Evolutionary conservation across 2,797 vertebrate species (phyloP).

Genomic region (Pachyuromys duprasi): DNA sequence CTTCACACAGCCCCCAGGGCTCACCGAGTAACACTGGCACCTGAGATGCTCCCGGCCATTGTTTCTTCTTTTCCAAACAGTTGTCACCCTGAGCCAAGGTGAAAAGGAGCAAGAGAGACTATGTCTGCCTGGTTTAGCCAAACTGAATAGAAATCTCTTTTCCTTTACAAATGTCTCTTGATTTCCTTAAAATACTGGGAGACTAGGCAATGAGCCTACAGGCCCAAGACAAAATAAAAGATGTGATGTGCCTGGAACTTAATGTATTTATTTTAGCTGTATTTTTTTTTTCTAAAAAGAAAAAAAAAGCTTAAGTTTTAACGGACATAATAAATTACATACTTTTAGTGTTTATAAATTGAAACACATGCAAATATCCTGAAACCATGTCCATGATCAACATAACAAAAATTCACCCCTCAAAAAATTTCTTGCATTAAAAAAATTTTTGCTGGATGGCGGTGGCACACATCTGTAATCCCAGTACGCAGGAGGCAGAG

Average conservation of each 20-base stretch:
- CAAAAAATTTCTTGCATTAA: neutral
- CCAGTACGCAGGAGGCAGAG: neutral
- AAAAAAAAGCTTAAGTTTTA: neutral
- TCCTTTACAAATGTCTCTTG: neutral
- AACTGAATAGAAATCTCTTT: neutral
- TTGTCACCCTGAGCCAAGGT: neutral
- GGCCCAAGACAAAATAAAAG: neutral
- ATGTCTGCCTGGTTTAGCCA: neutral
- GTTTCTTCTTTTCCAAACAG: neutral
- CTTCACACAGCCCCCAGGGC: too few species aligned
- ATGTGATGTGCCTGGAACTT: neutral
- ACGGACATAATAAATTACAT: neutral
- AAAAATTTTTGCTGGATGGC: neutral
- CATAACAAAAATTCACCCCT: neutral
- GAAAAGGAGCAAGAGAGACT: neutral
- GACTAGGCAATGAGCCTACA: neutral
- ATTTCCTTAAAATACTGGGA: neutral
- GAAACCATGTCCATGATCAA: neutral
- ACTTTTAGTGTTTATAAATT: neutral
- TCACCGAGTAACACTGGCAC: neutral
- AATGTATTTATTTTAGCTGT: neutral
- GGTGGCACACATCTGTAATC: neutral
- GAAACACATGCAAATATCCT: neutral
- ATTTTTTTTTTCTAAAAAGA: neutral
- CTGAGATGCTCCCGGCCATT: neutral